Evolutionary conservation across 2,888 invertebrate genomes (phyloP), one percentile per base, ranked within the genome.

Genomic region (Iselma pallidipennis): DNA sequence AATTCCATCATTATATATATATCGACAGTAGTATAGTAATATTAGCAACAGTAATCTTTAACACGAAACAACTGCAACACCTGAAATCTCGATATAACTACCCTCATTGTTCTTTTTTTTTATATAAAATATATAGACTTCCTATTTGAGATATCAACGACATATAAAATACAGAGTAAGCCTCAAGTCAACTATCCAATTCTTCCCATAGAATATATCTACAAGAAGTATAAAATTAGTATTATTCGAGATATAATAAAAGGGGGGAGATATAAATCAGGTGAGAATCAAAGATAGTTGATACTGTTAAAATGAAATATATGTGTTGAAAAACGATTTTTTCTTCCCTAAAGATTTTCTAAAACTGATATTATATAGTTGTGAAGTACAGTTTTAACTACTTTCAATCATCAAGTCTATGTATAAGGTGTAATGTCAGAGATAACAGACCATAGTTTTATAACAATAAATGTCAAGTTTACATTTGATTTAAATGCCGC

Each of bases 381-480:
- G 19, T n/a, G 3, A 45, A 45, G 21, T 45, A 45, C 45, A 45
- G 45, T 45, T 45, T 45, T 45, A 45, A 45, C 23, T 23, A 45
- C 12, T 10, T 23, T 45, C 21, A 45, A 45, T 21, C 23, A 45
- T 45, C 45, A 45, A 45, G 12, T 45, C 42, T 37, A 19, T 21
- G n/a, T 16, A 42, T 42, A 42, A 42, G 10, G 21, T 42, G 21
- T 42, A 42, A 42, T 42, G 21, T 42, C 6, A 23, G 37, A 45
- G 21, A 45, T 5, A 45, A 23, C 45, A 42, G 3, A n/a, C 45
- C 45, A 45, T 45, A 45, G 45, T 23, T 45, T 45, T 45, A 21
- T 23, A 21, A 45, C 21, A 45, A 45, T 45, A 45, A 45, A 45
- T 45, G 45, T 45, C 45, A 45, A 45, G 45, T 45, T 45, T 45